A percentile compares a stretch with the other conserved stretches of the same genome.
Conservation (phyloP, 1,140 invertebrate genomes). For the Vollenhovia emeryi region DNA sequence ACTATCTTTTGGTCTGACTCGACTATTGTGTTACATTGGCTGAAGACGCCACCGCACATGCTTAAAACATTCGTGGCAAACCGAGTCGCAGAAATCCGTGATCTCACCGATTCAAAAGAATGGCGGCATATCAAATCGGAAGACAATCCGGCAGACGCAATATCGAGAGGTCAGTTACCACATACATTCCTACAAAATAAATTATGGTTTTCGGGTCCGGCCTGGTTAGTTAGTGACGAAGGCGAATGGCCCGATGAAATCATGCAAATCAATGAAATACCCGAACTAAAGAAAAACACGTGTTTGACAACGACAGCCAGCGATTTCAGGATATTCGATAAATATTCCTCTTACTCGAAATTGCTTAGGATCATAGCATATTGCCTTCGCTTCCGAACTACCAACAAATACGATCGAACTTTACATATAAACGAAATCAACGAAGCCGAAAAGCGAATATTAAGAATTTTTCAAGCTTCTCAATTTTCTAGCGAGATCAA, state of each 20-base stretch:
- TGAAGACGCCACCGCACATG: conserved; percentile 69
- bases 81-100: conserved; percentile 74
- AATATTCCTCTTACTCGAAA: too few species aligned
- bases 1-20: conserved; percentile 79
- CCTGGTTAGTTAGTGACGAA: background rate
- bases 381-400: too few species aligned
- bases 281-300: background rate
- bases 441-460: too few species aligned
- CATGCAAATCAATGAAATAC: background rate
- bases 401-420: too few species aligned
- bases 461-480: too few species aligned
- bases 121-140: background rate
- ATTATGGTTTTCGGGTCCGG: conserved; percentile 55
- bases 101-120: background rate
- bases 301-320: rapidly evolving
- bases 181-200: background rate
- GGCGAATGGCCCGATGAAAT: background rate
- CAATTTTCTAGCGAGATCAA: too few species aligned
- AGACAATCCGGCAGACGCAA: background rate
- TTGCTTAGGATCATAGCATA: too few species aligned
- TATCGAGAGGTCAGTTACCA: background rate
- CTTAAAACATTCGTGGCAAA: conserved; percentile 78
- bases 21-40: conserved; percentile 79
- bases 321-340: background rate
- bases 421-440: too few species aligned